Base-by-base conservation (phyloP, 2,113 vertebrate genomes). In the Podarcis cretensis region DNA sequence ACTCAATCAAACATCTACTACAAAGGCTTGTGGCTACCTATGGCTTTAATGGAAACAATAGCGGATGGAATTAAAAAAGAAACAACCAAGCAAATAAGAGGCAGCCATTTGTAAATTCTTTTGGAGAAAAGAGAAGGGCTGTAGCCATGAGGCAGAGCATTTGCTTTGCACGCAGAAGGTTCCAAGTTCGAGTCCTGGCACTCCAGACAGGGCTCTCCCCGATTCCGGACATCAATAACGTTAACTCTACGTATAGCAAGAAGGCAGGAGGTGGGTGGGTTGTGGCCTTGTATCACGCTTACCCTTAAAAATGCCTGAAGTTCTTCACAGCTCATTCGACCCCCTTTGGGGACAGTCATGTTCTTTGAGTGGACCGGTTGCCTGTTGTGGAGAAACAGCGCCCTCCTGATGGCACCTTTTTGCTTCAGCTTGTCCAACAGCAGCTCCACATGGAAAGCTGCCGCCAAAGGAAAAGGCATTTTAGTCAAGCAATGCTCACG, bases 401-500 rank as follows among this genome's bases (percentile, higher is more conserved):
- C 98, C 12, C 99, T 98, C 89, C 98, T 98, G 37, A 98, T 98
- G 0, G 98, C 96, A 91, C 99, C 98, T 87, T 99, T 99, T 94
- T 99, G 99, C 93, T 99, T 99, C 76, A 99, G 98, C 74, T 98
- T 98, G 95, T 99, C 99, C 97, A 99, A 84, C 57, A 98, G 96
- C 80, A 99, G 95, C 86, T 99, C 98, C 92, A 99, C 98, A 30
- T 97, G 98, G 90, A 99, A 99, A 84, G 94, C 99, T 99, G 95
- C n/a, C 73, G 57, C 57, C 85, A 90, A 94, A 92, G 76, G 1
- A 92, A 97, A 83, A 91, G 96, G 78, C 8, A 21, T 79, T 86
- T 83, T 27, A 8, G 65, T 93, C 83, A 93, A 30, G 23, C 30
- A 77, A 48, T 12, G 20, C 18, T 68, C 32, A 77, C 10, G 57